Conservation (phyloP, 2,113 vertebrate genomes). For the Sprattus sprattus region DNA sequence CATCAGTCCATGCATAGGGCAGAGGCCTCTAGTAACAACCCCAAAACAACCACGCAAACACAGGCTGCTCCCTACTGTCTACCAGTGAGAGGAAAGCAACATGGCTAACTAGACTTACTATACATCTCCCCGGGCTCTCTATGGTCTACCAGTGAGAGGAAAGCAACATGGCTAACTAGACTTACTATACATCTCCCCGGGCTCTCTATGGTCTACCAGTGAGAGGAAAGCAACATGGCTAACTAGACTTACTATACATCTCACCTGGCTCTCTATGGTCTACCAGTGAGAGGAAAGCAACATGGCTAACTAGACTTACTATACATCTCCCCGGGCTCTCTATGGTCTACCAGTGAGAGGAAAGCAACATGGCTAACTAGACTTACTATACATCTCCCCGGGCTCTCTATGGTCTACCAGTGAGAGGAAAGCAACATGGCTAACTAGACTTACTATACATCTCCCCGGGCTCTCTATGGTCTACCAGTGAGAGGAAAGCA, state of each 20-base stretch:
- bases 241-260: conserved; percentile 60
- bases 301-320: conserved; percentile 58
- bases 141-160: not conserved
- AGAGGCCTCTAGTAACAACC: not conserved
- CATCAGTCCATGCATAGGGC: not conserved
- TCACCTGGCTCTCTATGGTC: conserved; percentile 42
- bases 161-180: not conserved
- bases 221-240: not conserved
- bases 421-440: not conserved
- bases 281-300: not conserved
- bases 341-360: not conserved
- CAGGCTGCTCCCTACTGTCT: not conserved
- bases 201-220: not conserved
- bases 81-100: too few species aligned
- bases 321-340: conserved; percentile 46
- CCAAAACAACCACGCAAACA: not conserved
- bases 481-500: not conserved
- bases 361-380: not conserved
- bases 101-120: conserved; percentile 63
- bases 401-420: not conserved
- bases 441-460: conserved; percentile 61
- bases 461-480: conserved; percentile 39
- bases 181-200: conserved; percentile 65
- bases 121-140: conserved; percentile 46
- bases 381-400: conserved; percentile 64